phyloP scores from a whole-genome alignment of 2,797 vertebrate species.

The Merluccius polli region DNA sequence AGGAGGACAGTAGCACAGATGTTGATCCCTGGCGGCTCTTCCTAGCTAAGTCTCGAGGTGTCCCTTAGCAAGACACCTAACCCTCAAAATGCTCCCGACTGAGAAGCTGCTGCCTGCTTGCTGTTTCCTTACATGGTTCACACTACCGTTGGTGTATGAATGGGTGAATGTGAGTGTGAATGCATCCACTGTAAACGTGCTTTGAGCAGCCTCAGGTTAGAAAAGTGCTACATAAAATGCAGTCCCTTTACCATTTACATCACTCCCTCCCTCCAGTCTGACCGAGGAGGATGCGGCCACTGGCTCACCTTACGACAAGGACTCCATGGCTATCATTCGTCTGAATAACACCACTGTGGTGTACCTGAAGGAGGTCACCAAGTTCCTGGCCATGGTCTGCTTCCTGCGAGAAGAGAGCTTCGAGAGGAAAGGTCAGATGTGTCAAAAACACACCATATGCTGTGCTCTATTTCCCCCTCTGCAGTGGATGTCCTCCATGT shows the following conservation, averaged over 20 bases:
- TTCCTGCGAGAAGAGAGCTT: conserved; percentile 99
- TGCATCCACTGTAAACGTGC: neutral
- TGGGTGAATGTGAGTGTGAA: neutral
- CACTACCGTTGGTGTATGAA: neutral
- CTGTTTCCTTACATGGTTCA: neutral
- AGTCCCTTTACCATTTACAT: neutral
- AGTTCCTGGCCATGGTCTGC: conserved; percentile 97
- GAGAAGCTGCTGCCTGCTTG: too few relatives aligned
- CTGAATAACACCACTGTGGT: conserved; percentile 99
- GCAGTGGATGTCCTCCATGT: neutral
- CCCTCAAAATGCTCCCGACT: neutral
- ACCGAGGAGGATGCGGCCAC: conserved; percentile 94
- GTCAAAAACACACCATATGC: neutral
- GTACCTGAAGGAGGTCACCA: conserved; percentile 99
- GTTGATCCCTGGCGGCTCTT: neutral
- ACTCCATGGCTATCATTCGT: conserved; percentile 99
- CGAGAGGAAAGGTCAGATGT: conserved; percentile 90
- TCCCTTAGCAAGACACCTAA: neutral
- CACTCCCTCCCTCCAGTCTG: conserved; percentile 69
- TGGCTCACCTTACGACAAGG: conserved; percentile 94
- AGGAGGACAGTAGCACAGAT: neutral
- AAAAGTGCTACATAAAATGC: neutral
- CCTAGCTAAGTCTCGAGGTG: neutral
- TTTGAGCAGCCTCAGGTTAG: neutral
- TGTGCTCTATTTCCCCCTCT: neutral